These are phyloP conservation scores for Rafetus swinhoei DNA, from an alignment of 2,113 vertebrate genomes.

Conservation along the genomic window DNA sequence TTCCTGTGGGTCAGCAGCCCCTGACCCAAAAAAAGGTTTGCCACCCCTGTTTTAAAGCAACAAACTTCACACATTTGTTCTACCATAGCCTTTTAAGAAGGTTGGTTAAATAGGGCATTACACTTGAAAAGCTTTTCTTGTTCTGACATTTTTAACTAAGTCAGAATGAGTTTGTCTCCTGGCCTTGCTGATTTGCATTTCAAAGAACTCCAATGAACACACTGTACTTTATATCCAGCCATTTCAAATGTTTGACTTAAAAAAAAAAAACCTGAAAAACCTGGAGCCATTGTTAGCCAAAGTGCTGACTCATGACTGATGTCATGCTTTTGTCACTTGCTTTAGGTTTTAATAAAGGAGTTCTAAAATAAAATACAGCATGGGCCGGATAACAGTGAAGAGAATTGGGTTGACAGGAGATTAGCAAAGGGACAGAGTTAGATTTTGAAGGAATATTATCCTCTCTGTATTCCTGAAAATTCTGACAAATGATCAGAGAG, in stretches of 20 bases:
- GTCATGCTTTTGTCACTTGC: neutral
- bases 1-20: no score
- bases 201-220: conserved; percentile 44
- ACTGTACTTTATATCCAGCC: conserved; percentile 17
- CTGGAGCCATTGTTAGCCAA: conserved; percentile 19
- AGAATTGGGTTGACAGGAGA: conserved; percentile 60
- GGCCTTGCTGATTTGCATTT: conserved; percentile 59
- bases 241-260: conserved; percentile 24
- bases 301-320: conserved; percentile 48
- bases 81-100: conserved; percentile 6
- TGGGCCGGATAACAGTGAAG: conserved; percentile 13
- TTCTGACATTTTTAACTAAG: conserved; percentile 49
- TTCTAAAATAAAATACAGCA: neutral
- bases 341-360: conserved; percentile 31
- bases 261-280: neutral
- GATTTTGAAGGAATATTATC: conserved; percentile 35
- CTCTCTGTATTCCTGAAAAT: neutral
- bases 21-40: no score
- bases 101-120: conserved; percentile 49
- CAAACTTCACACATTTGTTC: neutral
- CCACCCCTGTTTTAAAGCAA: neutral
- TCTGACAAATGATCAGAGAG: conserved; percentile 29
- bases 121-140: conserved; percentile 45
- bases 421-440: conserved; percentile 39
- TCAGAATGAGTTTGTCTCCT: conserved; percentile 53